These are phyloP conservation scores for Stenichneumon culpator DNA, from an alignment of 2,888 invertebrate genomes.

Conservation along the genomic window DNA sequence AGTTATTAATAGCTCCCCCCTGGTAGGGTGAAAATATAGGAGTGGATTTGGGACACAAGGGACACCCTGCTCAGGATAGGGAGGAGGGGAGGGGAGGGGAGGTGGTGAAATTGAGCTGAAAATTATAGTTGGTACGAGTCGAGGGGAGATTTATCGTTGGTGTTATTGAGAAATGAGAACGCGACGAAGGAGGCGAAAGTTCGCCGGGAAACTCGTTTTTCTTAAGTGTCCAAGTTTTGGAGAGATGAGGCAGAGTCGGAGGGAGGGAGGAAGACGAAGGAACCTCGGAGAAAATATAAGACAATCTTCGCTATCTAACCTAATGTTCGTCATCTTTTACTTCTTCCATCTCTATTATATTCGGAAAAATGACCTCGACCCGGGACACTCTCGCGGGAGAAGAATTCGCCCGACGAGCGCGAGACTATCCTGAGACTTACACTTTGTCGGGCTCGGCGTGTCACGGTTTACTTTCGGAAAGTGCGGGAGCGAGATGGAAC, in stretches of 20 bases:
- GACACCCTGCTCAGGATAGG: background rate
- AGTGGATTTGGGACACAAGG: background rate
- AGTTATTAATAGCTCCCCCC: conserved; percentile 43
- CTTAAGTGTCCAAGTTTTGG: conserved; percentile 55
- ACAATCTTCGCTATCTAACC: conserved; percentile 7
- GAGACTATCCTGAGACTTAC: background rate
- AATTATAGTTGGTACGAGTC: conserved; percentile 52
- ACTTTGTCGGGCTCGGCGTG: background rate
- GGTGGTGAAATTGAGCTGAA: conserved; percentile 60
- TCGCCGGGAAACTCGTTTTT: conserved; percentile 53
- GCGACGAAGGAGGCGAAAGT: conserved; percentile 51
- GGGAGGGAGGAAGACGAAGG: conserved; percentile 15
- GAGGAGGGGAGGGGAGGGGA: background rate
- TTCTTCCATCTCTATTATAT: conserved; percentile 9
- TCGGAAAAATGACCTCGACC: conserved; percentile 3
- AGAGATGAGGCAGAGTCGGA: conserved; percentile 15
- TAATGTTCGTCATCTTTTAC: background rate
- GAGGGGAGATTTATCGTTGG: conserved; percentile 58
- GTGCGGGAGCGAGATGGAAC: conserved; percentile 2
- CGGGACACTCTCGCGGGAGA: background rate
- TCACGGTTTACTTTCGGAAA: background rate
- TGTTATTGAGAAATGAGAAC: conserved; percentile 65
- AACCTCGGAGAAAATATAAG: background rate
- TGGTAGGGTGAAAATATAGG: background rate
- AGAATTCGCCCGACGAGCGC: background rate